phyloP scores from a whole-genome alignment of 2,888 invertebrate species.

The Leucophenga montana region DNA sequence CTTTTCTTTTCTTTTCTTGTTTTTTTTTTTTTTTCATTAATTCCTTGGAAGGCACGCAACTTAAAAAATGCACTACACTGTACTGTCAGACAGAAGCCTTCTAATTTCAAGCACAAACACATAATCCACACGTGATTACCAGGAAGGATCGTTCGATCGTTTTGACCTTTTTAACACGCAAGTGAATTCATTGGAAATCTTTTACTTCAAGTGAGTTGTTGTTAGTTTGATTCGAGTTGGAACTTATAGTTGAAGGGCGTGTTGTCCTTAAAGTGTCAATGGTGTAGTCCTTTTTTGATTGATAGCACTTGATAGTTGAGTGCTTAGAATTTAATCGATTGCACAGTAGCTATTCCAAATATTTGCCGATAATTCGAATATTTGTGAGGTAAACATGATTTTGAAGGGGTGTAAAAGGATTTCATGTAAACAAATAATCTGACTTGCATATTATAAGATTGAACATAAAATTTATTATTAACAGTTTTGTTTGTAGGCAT shows the following conservation, averaged over 20 bases:
- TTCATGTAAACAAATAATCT: too few relatives aligned
- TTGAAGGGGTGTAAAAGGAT: too few relatives aligned
- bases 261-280: background rate
- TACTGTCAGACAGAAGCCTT: slow-evolving; percentile 18
- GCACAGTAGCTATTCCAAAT: slow-evolving; percentile 13
- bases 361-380: background rate
- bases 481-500: too few relatives aligned
- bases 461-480: too few relatives aligned
- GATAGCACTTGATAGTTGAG: background rate
- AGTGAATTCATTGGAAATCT: slow-evolving; percentile 10
- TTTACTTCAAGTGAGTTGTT: slow-evolving; percentile 16
- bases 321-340: background rate
- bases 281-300: background rate
- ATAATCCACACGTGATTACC: slow-evolving; percentile 17
- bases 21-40: background rate
- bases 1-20: too few relatives aligned
- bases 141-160: slow-evolving; percentile 19
- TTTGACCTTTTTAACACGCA: slow-evolving; percentile 13
- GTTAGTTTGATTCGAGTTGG: background rate
- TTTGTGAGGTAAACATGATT: too few relatives aligned
- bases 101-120: slow-evolving; percentile 14
- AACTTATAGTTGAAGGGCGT: background rate
- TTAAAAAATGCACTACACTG: background rate
- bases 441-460: too few relatives aligned
- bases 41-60: slow-evolving; percentile 22